These are phyloP conservation scores for Limulus polyphemus DNA, from an alignment of 2,888 invertebrate genomes.

Conservation along the genomic window DNA sequence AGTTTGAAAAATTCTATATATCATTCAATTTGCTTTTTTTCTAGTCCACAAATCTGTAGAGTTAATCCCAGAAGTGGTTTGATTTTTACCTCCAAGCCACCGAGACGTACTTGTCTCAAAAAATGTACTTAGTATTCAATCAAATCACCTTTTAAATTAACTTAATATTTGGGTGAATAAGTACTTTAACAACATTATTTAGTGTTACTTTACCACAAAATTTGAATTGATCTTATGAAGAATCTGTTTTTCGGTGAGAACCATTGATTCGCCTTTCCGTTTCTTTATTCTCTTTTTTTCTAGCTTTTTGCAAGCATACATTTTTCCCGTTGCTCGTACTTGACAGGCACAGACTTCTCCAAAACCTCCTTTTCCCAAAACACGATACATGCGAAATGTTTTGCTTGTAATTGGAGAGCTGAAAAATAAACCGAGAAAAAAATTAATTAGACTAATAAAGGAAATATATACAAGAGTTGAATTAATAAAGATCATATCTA, in stretches of 20 bases:
- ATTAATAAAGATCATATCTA: background rate
- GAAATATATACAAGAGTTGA: no score
- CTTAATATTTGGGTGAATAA: no score
- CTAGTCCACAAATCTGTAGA: no score
- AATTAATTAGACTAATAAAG: no score
- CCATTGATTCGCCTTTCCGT: constrained; percentile 97
- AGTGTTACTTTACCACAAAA: constrained; percentile 59
- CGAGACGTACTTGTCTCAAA: no score
- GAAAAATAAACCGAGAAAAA: constrained; percentile 8
- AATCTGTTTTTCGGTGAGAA: constrained; percentile 96
- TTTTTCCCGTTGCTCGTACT: constrained; percentile 95
- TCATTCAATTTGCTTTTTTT: no score
- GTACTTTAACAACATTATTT: background rate
- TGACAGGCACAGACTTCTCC: constrained; percentile 99
- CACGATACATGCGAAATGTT: constrained; percentile 98
- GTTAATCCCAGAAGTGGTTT: no score
- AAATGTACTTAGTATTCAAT: no score
- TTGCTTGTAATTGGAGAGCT: constrained; percentile 88
- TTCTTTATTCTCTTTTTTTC: constrained; percentile 99
- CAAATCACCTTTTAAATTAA: no score
- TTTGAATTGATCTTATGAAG: constrained; percentile 94
- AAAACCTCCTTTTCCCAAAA: constrained; percentile 94
- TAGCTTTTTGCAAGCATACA: constrained; percentile 99
- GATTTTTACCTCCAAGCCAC: no score
- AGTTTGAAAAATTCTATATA: no score